Base-by-base conservation (phyloP, 2,797 vertebrate species). In the Chloroceryle inda region DNA sequence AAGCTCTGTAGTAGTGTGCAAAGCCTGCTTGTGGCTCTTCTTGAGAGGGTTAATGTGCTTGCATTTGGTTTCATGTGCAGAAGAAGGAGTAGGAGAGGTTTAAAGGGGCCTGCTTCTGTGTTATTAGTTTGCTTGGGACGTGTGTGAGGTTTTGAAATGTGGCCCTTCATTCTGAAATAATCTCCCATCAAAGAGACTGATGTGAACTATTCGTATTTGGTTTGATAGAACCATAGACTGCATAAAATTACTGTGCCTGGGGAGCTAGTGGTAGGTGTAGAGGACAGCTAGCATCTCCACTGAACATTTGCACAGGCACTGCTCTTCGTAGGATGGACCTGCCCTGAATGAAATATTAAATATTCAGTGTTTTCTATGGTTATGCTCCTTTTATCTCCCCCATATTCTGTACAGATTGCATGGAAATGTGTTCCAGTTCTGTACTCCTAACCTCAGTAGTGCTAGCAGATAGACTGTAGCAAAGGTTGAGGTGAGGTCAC, bases 121-220 rank as follows among this genome's bases (percentile, higher is more conserved):
- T 47, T 35, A 26, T 5, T 40, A 14, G n/a, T 37, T 79, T 71
- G 45, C 55, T 66, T 42, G 47, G 45, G 45, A 47, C 13, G 1
- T 35, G 9, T 64, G 11, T 44, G 63, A 78, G 61, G 22, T 84
- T 93, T 82, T 71, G 83, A 66, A 82, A 88, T 55, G 18, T 78
- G 18, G 78, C 23, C 55, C 24, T 82, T 85, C 6, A 72, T 29
- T 73, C 56, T 73, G 45, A 94, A 83, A 85, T 83, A 29, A 85
- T 62, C 38, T 79, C 81, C 50, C 1, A 1, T 89, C 72, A 73
- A 71, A 64, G 9, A 45, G 8, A 50, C 6, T 23, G 8, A 55
- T 56, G 24, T 61, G 63, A 72, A 92, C 76, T 1, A 2, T 63
- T 56, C 19, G 0, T 83, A 64, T 92, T 62, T 85, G 49, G 85